Percentiles rank a stretch among this genome's conserved stretches.
Conservation (phyloP, 2,888 invertebrate genomes). For the Stratiomys singularior region DNA sequence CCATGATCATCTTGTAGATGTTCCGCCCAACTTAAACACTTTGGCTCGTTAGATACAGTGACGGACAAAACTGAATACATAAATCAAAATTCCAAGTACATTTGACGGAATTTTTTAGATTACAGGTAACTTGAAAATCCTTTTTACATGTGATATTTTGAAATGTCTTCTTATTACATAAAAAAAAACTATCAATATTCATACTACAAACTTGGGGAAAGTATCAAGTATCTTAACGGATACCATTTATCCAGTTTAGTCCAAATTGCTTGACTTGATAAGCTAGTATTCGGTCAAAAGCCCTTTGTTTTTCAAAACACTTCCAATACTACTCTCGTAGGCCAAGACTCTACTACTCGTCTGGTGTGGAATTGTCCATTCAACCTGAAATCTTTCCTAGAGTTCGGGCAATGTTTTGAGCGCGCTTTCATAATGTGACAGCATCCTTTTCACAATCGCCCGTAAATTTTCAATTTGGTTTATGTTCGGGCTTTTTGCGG, state of each 20-base stretch:
- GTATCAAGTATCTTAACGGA: not conserved
- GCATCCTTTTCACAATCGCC: not conserved
- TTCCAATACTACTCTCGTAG: not conserved
- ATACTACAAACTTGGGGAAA: not conserved
- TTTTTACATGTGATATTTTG: not conserved
- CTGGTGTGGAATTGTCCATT: no score
- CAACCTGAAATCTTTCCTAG: no score
- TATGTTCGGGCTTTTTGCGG: slow-evolving; percentile 9
- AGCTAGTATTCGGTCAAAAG: not conserved
- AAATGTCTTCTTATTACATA: not conserved
- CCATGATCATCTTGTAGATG: no score
- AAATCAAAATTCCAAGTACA: slow-evolving; percentile 1
- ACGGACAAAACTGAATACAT: not conserved
- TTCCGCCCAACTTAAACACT: no score
- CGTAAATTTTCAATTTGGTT: slow-evolving; percentile 10
- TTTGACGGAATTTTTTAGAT: not conserved
- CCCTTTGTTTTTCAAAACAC: not conserved
- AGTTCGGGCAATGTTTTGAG: no score
- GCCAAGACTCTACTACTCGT: not conserved
- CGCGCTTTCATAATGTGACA: no score
- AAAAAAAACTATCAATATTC: not conserved
- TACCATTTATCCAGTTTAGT: slow-evolving; percentile 4
- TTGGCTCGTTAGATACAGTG: no score
- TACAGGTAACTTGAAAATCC: not conserved
- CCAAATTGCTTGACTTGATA: not conserved